Evolutionary conservation across 2,113 vertebrate genomes (phyloP).

Genomic region (Entelurus aequoreus): DNA sequence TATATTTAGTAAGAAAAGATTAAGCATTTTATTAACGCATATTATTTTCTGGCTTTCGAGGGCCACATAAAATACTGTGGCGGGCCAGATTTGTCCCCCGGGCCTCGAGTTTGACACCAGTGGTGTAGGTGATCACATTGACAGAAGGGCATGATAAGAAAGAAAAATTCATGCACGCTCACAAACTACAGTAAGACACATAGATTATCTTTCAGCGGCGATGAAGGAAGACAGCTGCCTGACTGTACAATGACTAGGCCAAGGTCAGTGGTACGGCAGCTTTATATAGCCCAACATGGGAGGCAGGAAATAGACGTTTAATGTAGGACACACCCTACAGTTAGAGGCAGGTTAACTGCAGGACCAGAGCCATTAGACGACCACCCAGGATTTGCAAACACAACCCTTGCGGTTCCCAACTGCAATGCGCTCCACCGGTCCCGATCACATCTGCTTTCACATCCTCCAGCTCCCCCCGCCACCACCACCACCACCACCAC

Average conservation of each 20-base stretch:
- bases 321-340: constrained; percentile 75
- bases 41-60: too few relatives aligned
- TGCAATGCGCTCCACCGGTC: constrained; percentile 59
- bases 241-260: constrained; percentile 70
- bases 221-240: constrained; percentile 56
- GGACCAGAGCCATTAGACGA: constrained; percentile 71
- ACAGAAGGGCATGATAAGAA: constrained; percentile 20
- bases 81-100: too few relatives aligned
- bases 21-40: too few relatives aligned
- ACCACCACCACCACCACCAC: constrained; percentile 3
- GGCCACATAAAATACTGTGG: too few relatives aligned
- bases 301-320: constrained; percentile 74
- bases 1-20: too few relatives aligned
- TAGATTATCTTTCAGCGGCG: constrained; percentile 41
- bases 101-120: too few relatives aligned
- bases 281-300: constrained; percentile 73
- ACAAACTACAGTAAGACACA: constrained; percentile 3
- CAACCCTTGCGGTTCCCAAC: constrained; percentile 59
- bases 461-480: constrained; percentile 53
- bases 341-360: constrained; percentile 73
- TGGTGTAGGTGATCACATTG: constrained; percentile 10
- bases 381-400: constrained; percentile 71
- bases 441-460: constrained; percentile 65
- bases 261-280: constrained; percentile 72
- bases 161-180: background rate